A percentile compares a stretch with the other conserved stretches of the same genome.
These are phyloP conservation scores for Nephotettix cincticeps DNA, from an alignment of 1,140 invertebrate genomes.

Conservation along the genomic window DNA sequence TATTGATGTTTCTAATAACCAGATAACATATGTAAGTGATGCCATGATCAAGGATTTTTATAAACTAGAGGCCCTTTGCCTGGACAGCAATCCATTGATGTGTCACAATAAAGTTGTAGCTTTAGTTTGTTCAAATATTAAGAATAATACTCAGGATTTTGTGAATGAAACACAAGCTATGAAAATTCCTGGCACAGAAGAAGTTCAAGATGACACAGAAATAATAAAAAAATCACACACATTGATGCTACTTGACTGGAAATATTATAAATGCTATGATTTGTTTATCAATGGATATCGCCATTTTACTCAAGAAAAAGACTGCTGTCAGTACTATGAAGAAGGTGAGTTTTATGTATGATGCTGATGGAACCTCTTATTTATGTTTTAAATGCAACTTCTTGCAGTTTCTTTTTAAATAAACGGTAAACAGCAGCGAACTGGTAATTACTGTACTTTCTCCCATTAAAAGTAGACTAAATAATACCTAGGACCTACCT, in stretches of 20 bases:
- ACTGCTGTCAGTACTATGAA: background rate
- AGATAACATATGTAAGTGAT: constrained; percentile 2
- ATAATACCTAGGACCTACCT: too few species aligned
- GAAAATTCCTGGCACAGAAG: background rate
- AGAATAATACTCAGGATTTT: background rate
- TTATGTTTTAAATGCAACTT: too few species aligned
- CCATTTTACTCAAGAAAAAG: background rate
- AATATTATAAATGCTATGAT: constrained; percentile 1
- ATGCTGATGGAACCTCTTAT: too few species aligned
- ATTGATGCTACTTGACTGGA: background rate
- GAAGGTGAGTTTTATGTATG: constrained; percentile 4
- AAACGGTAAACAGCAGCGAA: too few species aligned
- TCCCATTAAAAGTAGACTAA: too few species aligned
- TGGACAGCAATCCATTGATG: constrained; percentile 42
- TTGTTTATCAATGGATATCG: background rate
- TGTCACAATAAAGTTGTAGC: background rate
- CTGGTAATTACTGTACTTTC: too few species aligned
- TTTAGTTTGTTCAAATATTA: background rate
- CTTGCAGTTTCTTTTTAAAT: too few species aligned
- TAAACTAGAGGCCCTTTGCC: constrained; percentile 45
- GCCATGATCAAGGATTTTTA: constrained; percentile 49
- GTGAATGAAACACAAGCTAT: background rate
- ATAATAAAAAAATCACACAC: background rate
- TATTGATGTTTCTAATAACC: constrained; percentile 5
- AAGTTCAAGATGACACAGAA: background rate